phyloP scores from a whole-genome alignment of 2,888 invertebrate genomes.

The Platycheirus albimanus region DNA sequence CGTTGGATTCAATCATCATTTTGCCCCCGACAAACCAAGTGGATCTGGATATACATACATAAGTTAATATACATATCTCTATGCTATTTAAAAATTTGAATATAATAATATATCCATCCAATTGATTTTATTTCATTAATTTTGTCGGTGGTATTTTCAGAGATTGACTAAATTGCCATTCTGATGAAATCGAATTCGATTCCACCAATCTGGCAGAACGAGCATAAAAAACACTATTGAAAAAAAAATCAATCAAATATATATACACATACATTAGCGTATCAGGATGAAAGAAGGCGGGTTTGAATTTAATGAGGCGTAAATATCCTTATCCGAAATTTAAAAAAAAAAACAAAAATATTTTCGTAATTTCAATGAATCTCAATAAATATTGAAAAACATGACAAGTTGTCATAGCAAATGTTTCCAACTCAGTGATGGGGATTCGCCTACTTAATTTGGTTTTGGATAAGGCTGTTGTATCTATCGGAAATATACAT shows the following conservation, averaged over 20 bases:
- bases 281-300: background rate
- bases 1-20: constrained; percentile 7
- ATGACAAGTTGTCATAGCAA: constrained; percentile 42
- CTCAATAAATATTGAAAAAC: constrained; percentile 8
- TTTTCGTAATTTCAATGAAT: constrained; percentile 6
- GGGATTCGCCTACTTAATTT: constrained; percentile 11
- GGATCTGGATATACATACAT: too few species aligned
- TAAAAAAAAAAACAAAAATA: background rate
- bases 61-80: too few species aligned
- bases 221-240: background rate
- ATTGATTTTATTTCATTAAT: constrained; percentile 35
- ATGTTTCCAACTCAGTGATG: constrained; percentile 5
- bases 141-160: background rate
- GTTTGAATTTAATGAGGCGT: constrained; percentile 30
- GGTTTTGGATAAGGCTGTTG: background rate
- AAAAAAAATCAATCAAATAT: background rate
- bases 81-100: constrained; percentile 20
- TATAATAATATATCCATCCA: constrained; percentile 6
- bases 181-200: constrained; percentile 8
- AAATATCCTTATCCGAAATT: constrained; percentile 3
- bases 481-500: background rate
- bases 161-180: constrained; percentile 21
- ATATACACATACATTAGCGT: too few species aligned
- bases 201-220: background rate
- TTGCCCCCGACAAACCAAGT: background rate